Percentiles rank a stretch among this genome's conserved stretches.
phyloP scores from a whole-genome alignment of 1,140 invertebrate genomes.

The Camponotus pennsylvanicus region DNA sequence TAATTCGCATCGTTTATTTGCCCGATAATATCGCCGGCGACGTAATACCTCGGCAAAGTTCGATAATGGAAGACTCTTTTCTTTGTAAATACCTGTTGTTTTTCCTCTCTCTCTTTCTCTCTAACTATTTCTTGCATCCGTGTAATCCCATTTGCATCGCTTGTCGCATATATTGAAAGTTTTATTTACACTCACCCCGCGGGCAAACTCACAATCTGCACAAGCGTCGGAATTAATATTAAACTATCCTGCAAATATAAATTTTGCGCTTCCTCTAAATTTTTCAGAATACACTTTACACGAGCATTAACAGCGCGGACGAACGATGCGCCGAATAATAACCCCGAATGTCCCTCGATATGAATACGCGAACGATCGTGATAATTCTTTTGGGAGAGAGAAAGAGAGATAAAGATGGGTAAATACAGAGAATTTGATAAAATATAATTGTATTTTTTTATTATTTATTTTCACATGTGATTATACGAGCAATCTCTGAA shows the following conservation, averaged over 20 bases:
- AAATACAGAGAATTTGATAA: too few species aligned
- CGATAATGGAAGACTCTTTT: constrained; percentile 18
- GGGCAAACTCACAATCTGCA: not conserved
- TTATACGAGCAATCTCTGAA: constrained; percentile 2
- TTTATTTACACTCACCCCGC: constrained; percentile 22
- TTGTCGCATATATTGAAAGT: constrained; percentile 55
- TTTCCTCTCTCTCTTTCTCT: not conserved
- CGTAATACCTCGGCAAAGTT: constrained; percentile 22
- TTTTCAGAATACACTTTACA: constrained; percentile 19
- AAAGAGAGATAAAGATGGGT: too few species aligned
- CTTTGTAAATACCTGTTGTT: constrained; percentile 4
- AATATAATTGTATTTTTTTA: too few species aligned
- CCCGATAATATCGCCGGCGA: constrained; percentile 10
- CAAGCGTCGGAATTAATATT: constrained; percentile 51
- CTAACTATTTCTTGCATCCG: constrained; percentile 25
- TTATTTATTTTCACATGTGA: not conserved
- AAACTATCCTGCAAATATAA: constrained; percentile 16
- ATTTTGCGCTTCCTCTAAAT: constrained; percentile 27
- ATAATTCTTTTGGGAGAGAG: not conserved
- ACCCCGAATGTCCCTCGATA: not conserved
- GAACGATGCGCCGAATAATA: constrained; percentile 1
- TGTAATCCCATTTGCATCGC: constrained; percentile 50
- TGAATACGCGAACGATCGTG: not conserved
- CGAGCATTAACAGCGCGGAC: not conserved
- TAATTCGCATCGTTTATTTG: constrained; percentile 41